A percentile compares a stretch with the other conserved stretches of the same genome.
Conservation (phyloP, 2,113 vertebrate species). For the Etia nguti region DNA sequence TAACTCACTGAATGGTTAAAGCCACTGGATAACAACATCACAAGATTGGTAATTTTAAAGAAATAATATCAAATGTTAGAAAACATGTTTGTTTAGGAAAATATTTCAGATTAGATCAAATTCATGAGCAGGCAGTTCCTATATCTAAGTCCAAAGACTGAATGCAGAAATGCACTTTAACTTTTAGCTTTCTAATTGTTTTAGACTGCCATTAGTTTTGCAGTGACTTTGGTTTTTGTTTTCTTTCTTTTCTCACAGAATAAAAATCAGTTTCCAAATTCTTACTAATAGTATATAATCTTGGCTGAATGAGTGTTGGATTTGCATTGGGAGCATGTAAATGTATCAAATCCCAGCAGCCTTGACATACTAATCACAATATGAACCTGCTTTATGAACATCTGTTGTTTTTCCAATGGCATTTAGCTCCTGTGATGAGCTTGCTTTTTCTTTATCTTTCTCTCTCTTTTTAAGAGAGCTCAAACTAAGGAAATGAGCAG, state of each 20-base stretch:
- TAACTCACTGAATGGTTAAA: neutral
- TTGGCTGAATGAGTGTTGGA: neutral
- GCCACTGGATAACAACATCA: neutral
- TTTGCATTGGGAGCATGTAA: neutral
- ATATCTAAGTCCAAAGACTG: neutral
- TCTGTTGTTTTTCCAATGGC: neutral
- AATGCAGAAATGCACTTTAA: neutral
- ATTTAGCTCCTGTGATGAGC: neutral
- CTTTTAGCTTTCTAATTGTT: neutral
- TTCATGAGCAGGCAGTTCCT: neutral
- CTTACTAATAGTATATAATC: neutral
- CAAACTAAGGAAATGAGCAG: neutral
- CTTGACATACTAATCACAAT: neutral
- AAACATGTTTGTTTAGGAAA: neutral
- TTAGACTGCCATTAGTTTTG: neutral
- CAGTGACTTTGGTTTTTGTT: fast-evolving
- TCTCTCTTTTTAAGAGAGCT: neutral
- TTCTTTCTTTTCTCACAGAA: neutral
- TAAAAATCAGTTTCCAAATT: neutral
- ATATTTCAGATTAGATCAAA: neutral
- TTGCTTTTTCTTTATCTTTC: neutral
- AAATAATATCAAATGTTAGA: neutral
- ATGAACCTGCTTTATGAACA: neutral
- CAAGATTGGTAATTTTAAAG: neutral
- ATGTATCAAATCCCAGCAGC: neutral